Base-by-base conservation (phyloP, 1,140 invertebrate genomes). In the Zophobas atratus region DNA sequence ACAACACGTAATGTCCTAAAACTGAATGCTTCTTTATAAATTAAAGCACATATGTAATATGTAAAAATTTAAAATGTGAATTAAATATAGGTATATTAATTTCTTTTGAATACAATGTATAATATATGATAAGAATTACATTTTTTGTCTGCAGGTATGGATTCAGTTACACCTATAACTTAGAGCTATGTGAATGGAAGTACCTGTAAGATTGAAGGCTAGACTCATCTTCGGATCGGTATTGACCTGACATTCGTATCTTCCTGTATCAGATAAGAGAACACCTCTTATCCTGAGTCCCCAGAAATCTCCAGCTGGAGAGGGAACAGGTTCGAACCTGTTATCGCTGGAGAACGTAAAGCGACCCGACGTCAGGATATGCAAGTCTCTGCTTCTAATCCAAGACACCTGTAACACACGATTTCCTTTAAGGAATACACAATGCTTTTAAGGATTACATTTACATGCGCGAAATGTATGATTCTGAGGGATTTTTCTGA, bases 241-340 rank as follows among this genome's bases (percentile, higher is more conserved):
- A 84, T 94, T 94, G 82, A 95, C 90, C 86, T 95, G 94, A 82
- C 93, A 95, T 88, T 94, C 93, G 87, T 94, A 94, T 49, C 90
- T 88, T 41, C 94, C 94, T 6, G 91, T 88, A 86, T 95, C 94
- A 4, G 89, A 84, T 79, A 88, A 85, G 71, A 89, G 89, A 4
- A 91, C 90, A n/a, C 90, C 89, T 70, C 89, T 88, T 70, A 96
- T 92, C 81, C 91, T 88, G 51, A 96, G 88, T 33, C 91, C 92
- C 91, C 92, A 94, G 49, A 90, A 89, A 77, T 90, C 88, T 6
- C 77, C 78, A 49, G 88, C 88, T 43, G 88, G 88, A 32, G 88
- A 85, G 79, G 91, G 89, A 36, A 90, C 87, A 0, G 90, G 87
- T 41, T 88, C 88, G 79, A 94, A 92, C 48, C 94, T 87, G n/a